Conservation (phyloP, 2,113 vertebrate genomes). For the Hypanus sabinus region DNA sequence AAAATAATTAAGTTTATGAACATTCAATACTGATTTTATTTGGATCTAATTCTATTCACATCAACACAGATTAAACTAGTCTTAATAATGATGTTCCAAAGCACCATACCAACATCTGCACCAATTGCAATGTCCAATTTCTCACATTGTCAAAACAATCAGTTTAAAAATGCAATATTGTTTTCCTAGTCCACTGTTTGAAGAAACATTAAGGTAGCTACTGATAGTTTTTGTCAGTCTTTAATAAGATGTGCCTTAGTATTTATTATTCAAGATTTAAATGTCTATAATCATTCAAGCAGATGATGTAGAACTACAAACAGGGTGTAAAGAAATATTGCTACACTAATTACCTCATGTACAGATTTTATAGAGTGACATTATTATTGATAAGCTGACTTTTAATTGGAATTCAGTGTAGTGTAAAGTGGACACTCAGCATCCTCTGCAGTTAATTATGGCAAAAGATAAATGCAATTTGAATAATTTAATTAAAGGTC, state of each 20-base stretch:
- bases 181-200: neutral
- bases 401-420: conserved; percentile 34
- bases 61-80: neutral
- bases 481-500: neutral
- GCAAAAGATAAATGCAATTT: conserved; percentile 2
- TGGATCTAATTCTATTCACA: too few relatives aligned
- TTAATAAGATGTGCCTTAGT: neutral
- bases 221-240: neutral
- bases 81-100: neutral
- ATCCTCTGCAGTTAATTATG: neutral
- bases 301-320: conserved; percentile 22
- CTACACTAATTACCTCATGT: conserved; percentile 27
- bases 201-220: neutral
- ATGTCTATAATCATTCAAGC: conserved; percentile 29
- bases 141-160: neutral
- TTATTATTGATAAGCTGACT: conserved; percentile 12
- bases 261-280: conserved; percentile 16
- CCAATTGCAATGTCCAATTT: neutral
- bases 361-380: neutral
- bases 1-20: too few relatives aligned
- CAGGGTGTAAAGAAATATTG: conserved; percentile 9
- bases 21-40: too few relatives aligned
- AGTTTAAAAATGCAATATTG: neutral
- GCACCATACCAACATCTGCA: neutral
- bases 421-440: neutral